phyloP scores from a whole-genome alignment of 2,888 invertebrate species.

The Hipparchia sbordonii region DNA sequence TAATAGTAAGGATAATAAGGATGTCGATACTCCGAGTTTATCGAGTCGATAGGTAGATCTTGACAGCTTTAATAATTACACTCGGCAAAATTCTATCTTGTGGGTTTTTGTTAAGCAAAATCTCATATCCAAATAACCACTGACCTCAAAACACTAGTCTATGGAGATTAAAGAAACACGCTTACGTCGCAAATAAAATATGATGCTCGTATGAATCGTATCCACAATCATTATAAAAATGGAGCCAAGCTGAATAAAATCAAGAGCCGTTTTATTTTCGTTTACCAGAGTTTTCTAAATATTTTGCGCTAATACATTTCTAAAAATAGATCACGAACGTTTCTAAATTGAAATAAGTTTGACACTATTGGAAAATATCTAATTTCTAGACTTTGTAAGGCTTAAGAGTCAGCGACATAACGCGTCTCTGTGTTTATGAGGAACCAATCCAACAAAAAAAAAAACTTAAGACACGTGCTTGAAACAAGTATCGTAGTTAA shows the following conservation, averaged over 20 bases:
- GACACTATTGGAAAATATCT: no score
- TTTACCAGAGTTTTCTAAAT: background rate
- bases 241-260: conserved; percentile 14
- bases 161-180: conserved; percentile 7
- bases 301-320: background rate
- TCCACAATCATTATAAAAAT: background rate
- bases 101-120: background rate
- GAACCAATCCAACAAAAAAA: no score
- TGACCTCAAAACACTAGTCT: conserved; percentile 9
- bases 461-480: no score
- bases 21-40: background rate
- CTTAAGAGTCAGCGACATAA: no score
- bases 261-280: conserved; percentile 8
- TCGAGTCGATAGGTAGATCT: background rate
- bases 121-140: conserved; percentile 8
- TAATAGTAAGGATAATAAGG: background rate
- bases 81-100: background rate
- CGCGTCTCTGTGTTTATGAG: no score
- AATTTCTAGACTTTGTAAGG: no score
- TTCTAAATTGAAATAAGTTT: no score
- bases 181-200: conserved; percentile 4
- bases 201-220: conserved; percentile 1
- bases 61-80: background rate
- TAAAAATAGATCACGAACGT: no score
- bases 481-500: no score